Base-by-base conservation (phyloP, 2,888 invertebrate genomes). In the Synergus itoensis region DNA sequence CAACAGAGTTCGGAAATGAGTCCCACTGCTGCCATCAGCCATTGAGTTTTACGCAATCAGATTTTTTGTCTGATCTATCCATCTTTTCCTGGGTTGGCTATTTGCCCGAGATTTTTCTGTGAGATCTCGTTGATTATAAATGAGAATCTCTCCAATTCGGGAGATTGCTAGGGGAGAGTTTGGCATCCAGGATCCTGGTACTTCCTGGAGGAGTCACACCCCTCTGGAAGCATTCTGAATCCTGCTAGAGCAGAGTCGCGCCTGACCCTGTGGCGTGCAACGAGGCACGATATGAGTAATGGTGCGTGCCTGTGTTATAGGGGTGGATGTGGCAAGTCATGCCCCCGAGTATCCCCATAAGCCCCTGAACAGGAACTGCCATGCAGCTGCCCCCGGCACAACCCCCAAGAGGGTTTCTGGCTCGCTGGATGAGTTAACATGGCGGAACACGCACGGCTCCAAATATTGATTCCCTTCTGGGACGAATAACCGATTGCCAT, bases 281-380 rank as follows among this genome's bases (percentile, higher is more conserved):
- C 89, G 87, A 91, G 90, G 89, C 89, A 87, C 89, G 91, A 91
- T 92, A 91, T 92, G 92, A 92, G 92, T 91, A 92, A 92, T 92
- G 92, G 91, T 92, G 91, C 91, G 91, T 91, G 91, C 89, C 88
- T 87, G 87, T 87, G 87, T 89, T 89, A 84, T 81, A 89, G 89
- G 89, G 90, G 89, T 88, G 86, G 88, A 88, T 91, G 83, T 88
- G 81, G 89, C 91, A 88, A 91, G 92, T 92, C 92, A 92, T 87
- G 89, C 88, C 89, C 84, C 90, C 89, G 88, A 81, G 80, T 82
- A 81, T 81, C 82, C 83, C 80, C 81, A 65, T 78, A 73, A 76
- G 78, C 63, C 78, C 76, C 62, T 69, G 80, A 80, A 60, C 78
- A 63, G 78, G 64, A 79, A 77, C 79, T 60, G 67, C 76, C 79